A percentile compares a stretch with the other conserved stretches of the same genome.
phyloP scores from a whole-genome alignment of 2,797 vertebrate species.

The Sebastes glaucus region DNA sequence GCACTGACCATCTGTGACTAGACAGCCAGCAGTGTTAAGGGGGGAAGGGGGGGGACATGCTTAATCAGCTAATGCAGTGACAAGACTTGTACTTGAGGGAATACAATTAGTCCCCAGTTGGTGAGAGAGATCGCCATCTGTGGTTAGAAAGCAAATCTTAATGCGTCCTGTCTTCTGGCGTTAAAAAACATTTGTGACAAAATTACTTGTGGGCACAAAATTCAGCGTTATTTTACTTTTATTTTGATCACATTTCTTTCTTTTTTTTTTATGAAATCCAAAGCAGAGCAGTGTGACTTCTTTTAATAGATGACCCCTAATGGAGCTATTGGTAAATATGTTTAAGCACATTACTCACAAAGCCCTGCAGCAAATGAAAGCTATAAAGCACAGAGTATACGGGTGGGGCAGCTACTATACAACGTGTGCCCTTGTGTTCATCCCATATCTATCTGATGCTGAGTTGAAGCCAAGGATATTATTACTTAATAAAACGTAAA shows the following conservation, averaged over 20 bases:
- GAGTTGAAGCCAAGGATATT: conserved; percentile 25
- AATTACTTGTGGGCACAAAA: background rate
- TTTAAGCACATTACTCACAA: background rate
- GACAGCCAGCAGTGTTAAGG: background rate
- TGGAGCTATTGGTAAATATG: background rate
- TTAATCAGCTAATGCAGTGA: conserved; percentile 27
- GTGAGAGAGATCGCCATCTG: conserved; percentile 42
- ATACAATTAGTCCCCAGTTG: conserved; percentile 29
- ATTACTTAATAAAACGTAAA: conserved; percentile 50
- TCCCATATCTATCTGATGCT: background rate
- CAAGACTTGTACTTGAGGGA: conserved; percentile 35
- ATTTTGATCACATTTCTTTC: background rate
- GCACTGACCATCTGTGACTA: conserved; percentile 50
- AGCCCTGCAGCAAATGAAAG: background rate
- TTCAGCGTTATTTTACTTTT: background rate
- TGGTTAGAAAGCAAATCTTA: conserved; percentile 16
- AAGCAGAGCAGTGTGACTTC: background rate
- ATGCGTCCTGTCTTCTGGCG: conserved; percentile 8
- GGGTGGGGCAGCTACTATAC: background rate
- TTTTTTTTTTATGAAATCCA: background rate
- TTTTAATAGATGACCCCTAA: background rate
- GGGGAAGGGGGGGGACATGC: background rate
- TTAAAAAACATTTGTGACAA: conserved; percentile 16
- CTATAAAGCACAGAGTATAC: background rate
- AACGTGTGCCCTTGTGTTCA: conserved; percentile 10